Base-by-base conservation (phyloP, 1,140 invertebrate species). In the Fragariocoptes setiger region DNA sequence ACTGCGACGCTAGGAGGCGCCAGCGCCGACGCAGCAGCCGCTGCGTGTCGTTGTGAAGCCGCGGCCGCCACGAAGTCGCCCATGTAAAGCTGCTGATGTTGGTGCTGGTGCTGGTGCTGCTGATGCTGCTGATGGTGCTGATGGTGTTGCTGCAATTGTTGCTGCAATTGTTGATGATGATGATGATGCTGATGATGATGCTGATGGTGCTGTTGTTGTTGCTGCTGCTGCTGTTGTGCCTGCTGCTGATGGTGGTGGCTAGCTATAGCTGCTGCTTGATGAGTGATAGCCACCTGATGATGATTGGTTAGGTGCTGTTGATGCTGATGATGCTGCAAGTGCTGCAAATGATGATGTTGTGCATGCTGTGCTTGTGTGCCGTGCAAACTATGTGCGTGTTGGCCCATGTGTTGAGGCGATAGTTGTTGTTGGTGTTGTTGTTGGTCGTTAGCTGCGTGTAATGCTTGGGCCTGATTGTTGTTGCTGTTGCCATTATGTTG, bases 281-380 rank as follows among this genome's bases (percentile, higher is more conserved):
- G n/a, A n/a, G n/a, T n/a, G n/a, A n/a, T n/a, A n/a, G n/a, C n/a
- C n/a, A n/a, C n/a, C n/a, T n/a, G n/a, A n/a, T n/a, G n/a, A n/a
- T n/a, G n/a, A n/a, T n/a, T n/a, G n/a, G n/a, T n/a, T n/a, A n/a
- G 25, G n/a, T 40, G 49, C 47, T 47, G 48, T 50, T 18, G 50
- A 47, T 43, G 39, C 4, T 38, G 20, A n/a, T 42, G 25, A 31
- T 31, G 8, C 8, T 31, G 25, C 25, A 31, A n/a, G 25, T 31
- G 25, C 25, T 31, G 25, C 25, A 8, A n/a, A n/a, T 31, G 25
- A 8, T 31, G 25, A 31, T 8, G 25, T n/a, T 31, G 25, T 31
- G 8, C 8, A 31, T 8, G 8, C n/a, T 31, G 25, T n/a, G 8
- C 8, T 31, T 31, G 25, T 8, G 8, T 31, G 25, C 8, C 8